Conservation (phyloP, 2,113 vertebrate species). For the Solenodon paradoxus region DNA sequence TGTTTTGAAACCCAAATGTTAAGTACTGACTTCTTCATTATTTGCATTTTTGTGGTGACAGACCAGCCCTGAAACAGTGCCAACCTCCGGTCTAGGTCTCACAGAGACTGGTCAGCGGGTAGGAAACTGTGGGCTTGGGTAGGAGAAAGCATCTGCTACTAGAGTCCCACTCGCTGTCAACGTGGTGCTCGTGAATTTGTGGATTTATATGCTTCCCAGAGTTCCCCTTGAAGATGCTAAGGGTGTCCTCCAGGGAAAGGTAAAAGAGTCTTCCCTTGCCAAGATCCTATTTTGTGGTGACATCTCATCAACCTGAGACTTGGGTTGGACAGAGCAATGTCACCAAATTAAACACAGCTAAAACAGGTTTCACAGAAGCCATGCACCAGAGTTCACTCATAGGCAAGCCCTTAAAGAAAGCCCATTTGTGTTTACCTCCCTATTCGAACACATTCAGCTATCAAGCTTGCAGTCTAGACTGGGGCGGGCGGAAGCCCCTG, state of each 20-base stretch:
- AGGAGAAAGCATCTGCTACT: neutral
- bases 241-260: neutral
- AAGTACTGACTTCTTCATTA: neutral
- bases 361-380: neutral
- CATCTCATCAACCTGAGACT: neutral
- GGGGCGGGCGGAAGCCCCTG: neutral
- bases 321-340: neutral
- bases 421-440: neutral
- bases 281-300: neutral
- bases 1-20: constrained; percentile 20
- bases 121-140: neutral
- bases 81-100: neutral
- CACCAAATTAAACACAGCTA: neutral
- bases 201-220: neutral
- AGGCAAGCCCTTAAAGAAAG: neutral
- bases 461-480: neutral
- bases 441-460: neutral
- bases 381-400: neutral
- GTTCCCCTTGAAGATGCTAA: neutral
- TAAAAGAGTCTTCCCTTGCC: neutral
- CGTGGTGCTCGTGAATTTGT: neutral
- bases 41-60: neutral
- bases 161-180: neutral
- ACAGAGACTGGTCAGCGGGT: neutral
- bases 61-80: neutral